Evolutionary conservation across 2,888 invertebrate species (phyloP), one percentile per base, ranked within the genome.

Genomic region (Acrocyrtus sp.): DNA sequence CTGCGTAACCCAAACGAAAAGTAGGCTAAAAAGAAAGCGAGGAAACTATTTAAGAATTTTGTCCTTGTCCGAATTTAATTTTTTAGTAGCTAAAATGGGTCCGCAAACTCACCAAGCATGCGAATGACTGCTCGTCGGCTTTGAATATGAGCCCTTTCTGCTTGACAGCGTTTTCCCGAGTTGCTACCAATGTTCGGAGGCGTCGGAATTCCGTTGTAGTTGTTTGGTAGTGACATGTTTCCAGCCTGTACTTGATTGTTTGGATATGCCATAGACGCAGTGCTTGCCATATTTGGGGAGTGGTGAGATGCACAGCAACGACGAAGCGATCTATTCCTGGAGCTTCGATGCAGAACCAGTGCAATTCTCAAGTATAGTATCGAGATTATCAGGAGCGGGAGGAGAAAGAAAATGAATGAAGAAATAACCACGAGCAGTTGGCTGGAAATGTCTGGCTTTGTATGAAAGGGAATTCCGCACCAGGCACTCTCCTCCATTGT

Each of bases 381-480:
- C 8, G 83, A 82, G 53, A 86, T 85, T 24, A 86, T 78, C 1
- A 84, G 82, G 83, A 86, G 83, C 2, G 86, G 86, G 17, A 84
- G 79, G 15, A 86, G 83, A 80, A 86, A 86, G 75, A 86, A 85
- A n/a, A 85, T 72, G 69, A 85, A 82, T 3, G 86, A 85, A 3
- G 85, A 85, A n/a, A 83, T 74, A 39, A 85, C 83, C 81, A 86
- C 83, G 48, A 86, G 82, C 45, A 84, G 80, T 57, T 81, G 79
- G 50, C 80, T 80, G 10, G 76, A 69, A n/a, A 81, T 74, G 22
- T 82, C 75, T 1, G 83, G 83, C 22, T 81, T 77, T 70, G 83
- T 82, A n/a, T n/a, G n/a, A 73, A 83, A 83, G 4, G 83, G 83
- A 12, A 84, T 78, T 3, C 83, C 83, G 63, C 84, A 84, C 83